Conservation (phyloP, 2,888 invertebrate genomes). For the Plagodis dolabraria region DNA sequence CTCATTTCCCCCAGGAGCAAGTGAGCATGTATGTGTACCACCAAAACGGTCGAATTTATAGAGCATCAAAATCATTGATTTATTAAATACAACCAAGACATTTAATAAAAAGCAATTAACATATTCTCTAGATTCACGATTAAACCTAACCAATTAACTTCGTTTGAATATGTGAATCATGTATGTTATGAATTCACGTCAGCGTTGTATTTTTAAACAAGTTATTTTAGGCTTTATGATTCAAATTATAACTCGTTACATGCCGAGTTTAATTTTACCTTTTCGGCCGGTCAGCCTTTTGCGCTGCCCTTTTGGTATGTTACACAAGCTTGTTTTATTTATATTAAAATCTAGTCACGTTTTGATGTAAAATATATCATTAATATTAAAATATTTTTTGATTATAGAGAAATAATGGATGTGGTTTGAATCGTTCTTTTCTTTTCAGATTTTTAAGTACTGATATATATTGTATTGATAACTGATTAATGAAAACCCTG, state of each 20-base stretch:
- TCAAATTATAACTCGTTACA: constrained; percentile 45
- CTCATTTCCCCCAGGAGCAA: no score
- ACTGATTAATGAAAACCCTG: no score
- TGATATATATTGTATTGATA: no score
- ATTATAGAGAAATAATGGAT: neutral
- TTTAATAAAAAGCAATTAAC: constrained; percentile 16
- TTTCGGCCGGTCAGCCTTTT: constrained; percentile 45
- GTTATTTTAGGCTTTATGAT: constrained; percentile 50
- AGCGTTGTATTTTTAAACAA: constrained; percentile 34
- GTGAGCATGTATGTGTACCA: no score
- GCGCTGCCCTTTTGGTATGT: constrained; percentile 43
- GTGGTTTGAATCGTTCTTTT: no score
- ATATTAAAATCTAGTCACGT: constrained; percentile 8
- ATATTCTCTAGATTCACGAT: constrained; percentile 15
- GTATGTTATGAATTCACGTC: constrained; percentile 23
- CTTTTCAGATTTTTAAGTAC: no score
- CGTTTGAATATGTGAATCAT: constrained; percentile 18
- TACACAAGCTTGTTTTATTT: constrained; percentile 15
- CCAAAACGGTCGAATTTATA: no score
- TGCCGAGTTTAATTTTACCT: constrained; percentile 49
- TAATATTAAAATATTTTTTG: neutral
- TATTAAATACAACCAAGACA: neutral
- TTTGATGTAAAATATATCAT: no score
- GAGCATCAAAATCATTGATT: no score
- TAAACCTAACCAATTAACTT: constrained; percentile 18